Base-by-base conservation (phyloP, 2,888 invertebrate species). In the Lithosia quadra region DNA sequence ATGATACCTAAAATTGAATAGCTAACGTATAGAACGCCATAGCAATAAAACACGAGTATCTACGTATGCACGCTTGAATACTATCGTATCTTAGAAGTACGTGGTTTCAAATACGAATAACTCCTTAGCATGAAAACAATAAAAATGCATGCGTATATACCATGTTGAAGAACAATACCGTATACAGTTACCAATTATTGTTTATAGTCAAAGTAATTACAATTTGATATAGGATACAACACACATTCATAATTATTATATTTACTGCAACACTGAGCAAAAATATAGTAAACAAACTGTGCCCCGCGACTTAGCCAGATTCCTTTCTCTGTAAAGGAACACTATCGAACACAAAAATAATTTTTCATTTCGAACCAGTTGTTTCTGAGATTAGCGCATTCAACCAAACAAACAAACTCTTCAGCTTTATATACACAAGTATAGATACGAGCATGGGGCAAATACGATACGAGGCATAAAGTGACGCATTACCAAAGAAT, bases 401-500 rank as follows among this genome's bases (percentile, higher is more conserved):
- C n/a, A n/a, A n/a, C n/a, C n/a, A n/a, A n/a, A n/a, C n/a, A n/a
- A n/a, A n/a, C n/a, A n/a, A n/a, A n/a, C n/a, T n/a, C n/a, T n/a
- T n/a, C n/a, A n/a, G n/a, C n/a, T n/a, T n/a, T n/a, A n/a, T n/a
- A n/a, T n/a, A n/a, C n/a, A n/a, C n/a, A n/a, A n/a, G n/a, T n/a
- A n/a, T n/a, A n/a, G n/a, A n/a, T n/a, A 33, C 8, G 33, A 33
- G 8, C 33, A 5, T 5, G 3, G 8, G 33, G 56, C 62, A 67
- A 21, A 61, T n/a, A n/a, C n/a, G 33, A 33, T 21, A 39, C 63
- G 22, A 63, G 53, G 34, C 68, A 59, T 63, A 24, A 34, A 62
- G 15, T 75, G 79, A 80, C 72, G 53, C 72, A 77, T 69, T 59
- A 56, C n/a, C 61, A 9, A 75, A 64, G 70, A 77, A 78, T 78